These are phyloP conservation scores for Polydrusus cervinus DNA, from an alignment of 2,888 invertebrate species.

Conservation along the genomic window DNA sequence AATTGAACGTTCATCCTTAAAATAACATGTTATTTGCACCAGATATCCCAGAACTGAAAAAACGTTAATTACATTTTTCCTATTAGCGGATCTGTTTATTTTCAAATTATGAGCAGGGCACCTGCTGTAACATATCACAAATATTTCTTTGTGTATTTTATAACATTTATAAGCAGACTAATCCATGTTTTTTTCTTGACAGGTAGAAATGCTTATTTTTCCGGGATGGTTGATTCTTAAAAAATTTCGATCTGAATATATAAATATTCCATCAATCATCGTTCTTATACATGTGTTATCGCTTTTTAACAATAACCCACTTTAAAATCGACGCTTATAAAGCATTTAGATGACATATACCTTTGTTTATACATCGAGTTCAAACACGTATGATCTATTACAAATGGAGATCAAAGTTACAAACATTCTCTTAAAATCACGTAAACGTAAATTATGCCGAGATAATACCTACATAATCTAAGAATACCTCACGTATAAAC, in stretches of 20 bases:
- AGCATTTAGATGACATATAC: slow-evolving; percentile 37
- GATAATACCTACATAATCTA: slow-evolving; percentile 36
- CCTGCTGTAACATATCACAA: slow-evolving; percentile 35
- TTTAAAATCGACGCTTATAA: slow-evolving; percentile 23
- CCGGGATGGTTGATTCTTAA: slow-evolving; percentile 17
- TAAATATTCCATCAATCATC: slow-evolving; percentile 24
- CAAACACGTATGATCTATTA: slow-evolving; percentile 30
- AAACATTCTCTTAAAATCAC: slow-evolving; percentile 23
- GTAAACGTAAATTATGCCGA: slow-evolving; percentile 30
- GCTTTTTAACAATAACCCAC: slow-evolving; percentile 22
- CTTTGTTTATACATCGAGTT: slow-evolving; percentile 21
- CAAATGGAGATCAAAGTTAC: slow-evolving; percentile 31
- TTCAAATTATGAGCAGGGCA: slow-evolving; percentile 18
- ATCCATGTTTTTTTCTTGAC: slow-evolving; percentile 19
- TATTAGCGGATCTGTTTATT: not conserved
- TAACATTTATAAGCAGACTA: not conserved
- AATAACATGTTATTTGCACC: not conserved
- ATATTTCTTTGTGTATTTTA: slow-evolving; percentile 26
- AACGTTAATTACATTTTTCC: not conserved
- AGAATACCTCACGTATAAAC: slow-evolving; percentile 45
- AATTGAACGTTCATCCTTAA: too few species aligned
- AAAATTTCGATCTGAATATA: slow-evolving; percentile 33
- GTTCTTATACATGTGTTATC: slow-evolving; percentile 19
- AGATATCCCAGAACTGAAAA: not conserved
- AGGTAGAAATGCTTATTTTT: slow-evolving; percentile 26